Percentiles rank a stretch among this genome's conserved stretches.
These are phyloP conservation scores for Eumaeus atala DNA, from an alignment of 1,140 invertebrate species.

Conservation along the genomic window DNA sequence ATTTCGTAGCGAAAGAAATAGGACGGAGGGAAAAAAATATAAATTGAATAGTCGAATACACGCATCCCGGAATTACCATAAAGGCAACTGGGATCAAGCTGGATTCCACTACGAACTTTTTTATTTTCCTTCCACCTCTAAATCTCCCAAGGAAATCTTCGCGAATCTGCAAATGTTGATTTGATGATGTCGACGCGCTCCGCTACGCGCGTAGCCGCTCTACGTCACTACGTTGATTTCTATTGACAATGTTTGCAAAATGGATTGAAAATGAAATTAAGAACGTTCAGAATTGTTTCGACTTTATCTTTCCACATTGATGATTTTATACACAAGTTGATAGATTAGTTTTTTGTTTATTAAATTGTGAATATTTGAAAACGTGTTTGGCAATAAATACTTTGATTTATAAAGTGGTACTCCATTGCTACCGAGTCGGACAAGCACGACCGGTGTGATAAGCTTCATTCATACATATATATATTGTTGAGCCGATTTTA, in stretches of 20 bases:
- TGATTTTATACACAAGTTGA: too few species aligned
- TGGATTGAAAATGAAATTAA: neutral
- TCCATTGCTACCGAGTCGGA: too few species aligned
- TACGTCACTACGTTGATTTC: constrained; percentile 18
- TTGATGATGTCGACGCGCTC: constrained; percentile 65
- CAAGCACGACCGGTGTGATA: too few species aligned
- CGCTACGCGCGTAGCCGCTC: constrained; percentile 26
- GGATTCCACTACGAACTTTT: constrained; percentile 73
- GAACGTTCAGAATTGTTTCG: too few species aligned
- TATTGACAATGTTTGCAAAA: constrained; percentile 5
- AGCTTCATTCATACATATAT: too few species aligned
- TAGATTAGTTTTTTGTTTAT: too few species aligned
- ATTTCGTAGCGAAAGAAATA: constrained; percentile 69
- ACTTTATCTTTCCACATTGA: too few species aligned
- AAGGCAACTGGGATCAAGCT: constrained; percentile 71
- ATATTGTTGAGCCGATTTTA: too few species aligned
- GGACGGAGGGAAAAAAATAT: constrained; percentile 70
- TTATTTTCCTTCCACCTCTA: constrained; percentile 74
- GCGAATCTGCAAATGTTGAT: constrained; percentile 74
- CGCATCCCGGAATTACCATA: constrained; percentile 73
- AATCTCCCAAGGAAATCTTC: constrained; percentile 69
- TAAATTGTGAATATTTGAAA: too few species aligned
- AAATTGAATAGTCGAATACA: constrained; percentile 74
- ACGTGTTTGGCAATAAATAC: too few species aligned
- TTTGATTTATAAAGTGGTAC: too few species aligned